phyloP scores from a whole-genome alignment of 2,888 invertebrate species.

The Imbricaverruca yamaguchii region DNA sequence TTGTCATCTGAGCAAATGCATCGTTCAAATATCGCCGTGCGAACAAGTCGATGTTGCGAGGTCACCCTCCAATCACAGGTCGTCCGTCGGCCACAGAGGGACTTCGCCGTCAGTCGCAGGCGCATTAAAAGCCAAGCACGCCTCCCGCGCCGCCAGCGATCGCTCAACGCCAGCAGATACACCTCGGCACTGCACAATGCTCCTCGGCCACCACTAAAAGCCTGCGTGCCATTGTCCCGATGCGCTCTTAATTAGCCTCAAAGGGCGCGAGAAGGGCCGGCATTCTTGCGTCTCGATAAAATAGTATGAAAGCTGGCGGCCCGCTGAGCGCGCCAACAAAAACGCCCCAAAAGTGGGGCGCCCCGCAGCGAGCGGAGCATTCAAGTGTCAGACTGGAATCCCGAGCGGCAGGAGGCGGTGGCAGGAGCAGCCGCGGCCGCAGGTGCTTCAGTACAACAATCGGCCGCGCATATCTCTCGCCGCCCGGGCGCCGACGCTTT shows the following conservation, averaged over 20 bases:
- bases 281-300: constrained; percentile 12
- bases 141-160: too few species aligned
- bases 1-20: too few species aligned
- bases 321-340: neutral
- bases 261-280: neutral
- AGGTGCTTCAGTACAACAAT: neutral
- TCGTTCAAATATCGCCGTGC: too few species aligned
- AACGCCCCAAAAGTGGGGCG: neutral
- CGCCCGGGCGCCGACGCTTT: too few species aligned
- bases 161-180: too few species aligned
- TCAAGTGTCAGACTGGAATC: constrained; percentile 3
- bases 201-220: neutral
- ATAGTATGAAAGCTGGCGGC: neutral
- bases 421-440: neutral
- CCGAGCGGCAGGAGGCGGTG: neutral
- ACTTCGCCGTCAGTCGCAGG: too few species aligned
- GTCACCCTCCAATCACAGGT: too few species aligned
- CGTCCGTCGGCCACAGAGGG: too few species aligned
- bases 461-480: neutral
- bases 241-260: constrained; percentile 15
- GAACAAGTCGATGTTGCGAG: too few species aligned
- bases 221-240: neutral
- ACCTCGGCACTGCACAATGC: too few species aligned
- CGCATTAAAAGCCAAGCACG: too few species aligned
- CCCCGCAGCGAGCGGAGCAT: neutral